Percentiles rank a stretch among this genome's conserved stretches.
phyloP scores from a whole-genome alignment of 2,888 invertebrate genomes.

The Fragum sueziense region DNA sequence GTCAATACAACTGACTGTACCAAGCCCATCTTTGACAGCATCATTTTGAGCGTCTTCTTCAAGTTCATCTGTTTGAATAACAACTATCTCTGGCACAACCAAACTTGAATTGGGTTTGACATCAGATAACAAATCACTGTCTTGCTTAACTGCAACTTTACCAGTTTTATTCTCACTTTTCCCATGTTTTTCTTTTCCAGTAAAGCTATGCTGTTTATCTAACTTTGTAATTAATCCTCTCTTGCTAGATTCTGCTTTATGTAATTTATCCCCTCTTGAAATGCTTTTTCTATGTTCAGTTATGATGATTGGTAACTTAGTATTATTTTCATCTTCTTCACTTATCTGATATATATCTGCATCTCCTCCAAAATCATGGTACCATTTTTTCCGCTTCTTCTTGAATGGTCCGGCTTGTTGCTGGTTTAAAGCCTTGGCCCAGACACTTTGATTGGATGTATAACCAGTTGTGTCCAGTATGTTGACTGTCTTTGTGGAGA shows the following conservation, averaged over 20 bases:
- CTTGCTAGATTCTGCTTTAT: neutral
- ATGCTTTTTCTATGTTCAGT: neutral
- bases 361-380: constrained; percentile 41
- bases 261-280: neutral
- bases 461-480: constrained; percentile 52
- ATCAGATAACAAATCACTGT: neutral
- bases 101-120: neutral
- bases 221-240: neutral
- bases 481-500: constrained; percentile 34
- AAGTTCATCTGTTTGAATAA: neutral
- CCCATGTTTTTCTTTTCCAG: neutral
- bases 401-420: constrained; percentile 22
- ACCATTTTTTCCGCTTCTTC: constrained; percentile 47
- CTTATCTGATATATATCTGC: constrained; percentile 52
- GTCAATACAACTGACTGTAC: neutral
- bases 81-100: constrained; percentile 7
- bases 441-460: constrained; percentile 52
- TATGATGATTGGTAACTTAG: constrained; percentile 10
- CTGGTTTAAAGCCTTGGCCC: constrained; percentile 48
- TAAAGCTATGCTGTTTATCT: no score
- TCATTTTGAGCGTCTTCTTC: neutral
- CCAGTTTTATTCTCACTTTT: neutral
- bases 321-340: constrained; percentile 45
- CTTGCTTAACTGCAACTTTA: neutral
- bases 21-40: neutral